Evolutionary conservation across 92 coral and sea anemone species (phyloP).

Genomic region (Montipora capitata): DNA sequence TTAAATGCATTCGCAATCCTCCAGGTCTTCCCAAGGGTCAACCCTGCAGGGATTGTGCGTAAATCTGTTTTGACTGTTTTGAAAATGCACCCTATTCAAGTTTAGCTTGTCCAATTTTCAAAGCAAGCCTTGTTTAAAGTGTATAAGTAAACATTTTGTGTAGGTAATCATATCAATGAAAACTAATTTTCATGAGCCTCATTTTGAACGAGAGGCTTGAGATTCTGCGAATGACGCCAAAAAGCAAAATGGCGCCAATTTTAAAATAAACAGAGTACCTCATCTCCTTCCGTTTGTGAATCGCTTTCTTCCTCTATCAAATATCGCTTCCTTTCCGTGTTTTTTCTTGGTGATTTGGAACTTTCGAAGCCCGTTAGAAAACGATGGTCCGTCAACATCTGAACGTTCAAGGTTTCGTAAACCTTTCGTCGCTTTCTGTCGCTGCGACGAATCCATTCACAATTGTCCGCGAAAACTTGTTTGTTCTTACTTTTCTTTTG

Average conservation of each 20-base stretch:
- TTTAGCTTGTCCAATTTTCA: no score
- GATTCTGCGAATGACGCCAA: constrained; percentile 71
- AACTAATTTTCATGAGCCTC: background rate
- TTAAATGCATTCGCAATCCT: no score
- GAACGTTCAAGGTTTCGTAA: constrained; percentile 90
- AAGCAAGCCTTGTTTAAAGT: no score
- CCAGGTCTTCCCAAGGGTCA: no score
- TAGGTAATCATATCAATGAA: background rate
- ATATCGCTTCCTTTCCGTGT: constrained; percentile 38
- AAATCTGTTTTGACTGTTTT: no score
- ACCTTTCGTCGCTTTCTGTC: constrained; percentile 90
- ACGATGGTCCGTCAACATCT: constrained; percentile 84
- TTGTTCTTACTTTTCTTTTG: constrained; percentile 25
- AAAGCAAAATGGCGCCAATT: constrained; percentile 96
- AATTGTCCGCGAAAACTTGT: constrained; percentile 39
- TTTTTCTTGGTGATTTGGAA: constrained; percentile 42
- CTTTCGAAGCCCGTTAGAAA: constrained; percentile 77
- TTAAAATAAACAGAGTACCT: constrained; percentile 87
- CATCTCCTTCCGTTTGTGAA: constrained; percentile 71
- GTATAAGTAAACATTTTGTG: no score
- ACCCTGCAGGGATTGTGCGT: no score
- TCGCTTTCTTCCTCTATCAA: constrained; percentile 49
- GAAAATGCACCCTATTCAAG: no score
- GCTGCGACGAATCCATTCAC: constrained; percentile 80
- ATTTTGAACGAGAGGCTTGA: background rate